Evolutionary conservation across 2,797 vertebrate genomes (phyloP), one percentile per base, ranked within the genome.

Genomic region (Coendou prehensilis): DNA sequence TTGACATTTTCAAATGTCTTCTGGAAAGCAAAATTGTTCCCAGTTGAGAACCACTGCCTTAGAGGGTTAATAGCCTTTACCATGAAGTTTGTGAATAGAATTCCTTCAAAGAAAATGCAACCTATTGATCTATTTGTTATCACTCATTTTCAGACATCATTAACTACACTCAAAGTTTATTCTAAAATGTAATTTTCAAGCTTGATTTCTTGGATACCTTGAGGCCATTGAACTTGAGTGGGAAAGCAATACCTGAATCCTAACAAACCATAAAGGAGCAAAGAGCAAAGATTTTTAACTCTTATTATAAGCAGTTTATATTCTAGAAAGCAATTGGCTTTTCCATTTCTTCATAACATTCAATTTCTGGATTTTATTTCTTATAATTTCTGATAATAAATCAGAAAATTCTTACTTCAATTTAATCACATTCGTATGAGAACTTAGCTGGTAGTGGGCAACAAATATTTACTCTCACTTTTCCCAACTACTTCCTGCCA

Each of bases 341-440:
- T 93, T 75, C 87, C 52, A 59, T 89, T 61, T 52, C 11, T 59
- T 87, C 28, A 67, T 11, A 71, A 2, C 1, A 50, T 76, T 79
- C 23, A 57, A 63, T 79, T 84, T 93, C 47, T 92, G 6, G 59
- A 28, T 93, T 95, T 52, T 56, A 47, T 93, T 96, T 96, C 20
- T 47, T 93, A 84, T 64, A 76, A 81, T 56, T 83, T 91, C 52
- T 93, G 75, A 54, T 88, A 80, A 37, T 33, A 90, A 90, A 90
- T 10, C 82, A 89, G 33, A 23, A 56, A 85, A 8, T 93, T 93
- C 69, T 96, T 88, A 90, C 64, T 20, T 94, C 93, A 92, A 88
- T 54, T 87, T 6, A 76, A 67, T 73, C 28, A 67, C 67, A 54
- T 87, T 89, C 50, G 63, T 56, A 28, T 23, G 56, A 67, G 78